Base-by-base conservation (phyloP, 2,888 invertebrate species). In the Lasioglossum malachurum region DNA sequence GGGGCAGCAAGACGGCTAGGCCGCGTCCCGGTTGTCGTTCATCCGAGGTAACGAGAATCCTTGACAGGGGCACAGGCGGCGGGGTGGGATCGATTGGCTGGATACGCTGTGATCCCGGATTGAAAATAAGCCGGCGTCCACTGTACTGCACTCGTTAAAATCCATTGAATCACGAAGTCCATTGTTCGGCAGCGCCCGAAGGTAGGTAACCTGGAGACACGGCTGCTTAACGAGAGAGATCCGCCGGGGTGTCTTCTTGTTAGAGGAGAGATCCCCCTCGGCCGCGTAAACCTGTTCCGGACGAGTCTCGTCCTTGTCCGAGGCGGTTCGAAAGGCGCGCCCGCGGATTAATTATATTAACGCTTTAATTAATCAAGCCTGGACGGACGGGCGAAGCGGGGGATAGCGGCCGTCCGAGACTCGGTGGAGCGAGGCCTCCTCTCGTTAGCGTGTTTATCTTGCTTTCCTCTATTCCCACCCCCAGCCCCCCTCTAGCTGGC, bases 361-460 rank as follows among this genome's bases (percentile, higher is more conserved):
- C 83, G 87, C 78, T 83, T 88, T 87, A 87, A 88, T 88, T 88
- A 88, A 88, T 88, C 83, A 86, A 83, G 46, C 46, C 75, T 67
- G 77, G 46, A 72, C 64, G 71, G 38, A 75, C 53, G 67, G 8
- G 35, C 53, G 69, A 72, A 69, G 31, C 31, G 80, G 60, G 67
- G 46, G n/a, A 73, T 16, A 49, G 12, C 41, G 60, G 41, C 35
- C 35, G n/a, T 64, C 27, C 38, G 53, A 67, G 41, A 44, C 67
- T 46, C 46, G n/a, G 44, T 7, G 72, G 67, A 78, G 27, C 81
- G 82, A 57, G 75, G 69, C 49, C 67, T 64, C 38, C 69, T 69
- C 87, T 87, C 87, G 87, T 87, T 83, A 81, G 69, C 87, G 80
- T 87, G 83, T 87, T 87, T 87, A 80, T 87, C 83, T 87, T 87